Evolutionary conservation across 2,797 vertebrate species (phyloP).

Genomic region (Acipenser transmontanus): DNA sequence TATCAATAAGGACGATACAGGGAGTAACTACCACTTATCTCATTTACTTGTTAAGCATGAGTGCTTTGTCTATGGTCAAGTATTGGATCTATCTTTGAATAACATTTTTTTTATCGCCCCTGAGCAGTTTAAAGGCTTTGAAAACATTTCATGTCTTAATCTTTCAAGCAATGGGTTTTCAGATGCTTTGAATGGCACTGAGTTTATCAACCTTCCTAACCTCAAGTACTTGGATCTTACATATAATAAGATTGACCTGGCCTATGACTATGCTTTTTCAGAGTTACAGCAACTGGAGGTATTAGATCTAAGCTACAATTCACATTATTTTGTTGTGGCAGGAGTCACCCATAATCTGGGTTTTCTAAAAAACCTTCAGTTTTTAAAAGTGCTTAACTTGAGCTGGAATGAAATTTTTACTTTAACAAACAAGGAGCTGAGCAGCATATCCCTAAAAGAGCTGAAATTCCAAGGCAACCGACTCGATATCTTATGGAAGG

Average conservation of each 20-base stretch:
- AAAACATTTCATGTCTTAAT: conserved; percentile 68
- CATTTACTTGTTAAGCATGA: conserved; percentile 51
- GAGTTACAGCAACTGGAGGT: conserved; percentile 54
- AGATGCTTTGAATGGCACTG: conserved; percentile 57
- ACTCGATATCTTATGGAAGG: conserved; percentile 61
- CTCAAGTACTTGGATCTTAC: conserved; percentile 73
- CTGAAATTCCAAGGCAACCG: conserved; percentile 58
- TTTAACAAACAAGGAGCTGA: conserved; percentile 53
- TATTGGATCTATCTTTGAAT: conserved; percentile 67
- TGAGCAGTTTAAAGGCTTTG: conserved; percentile 52
- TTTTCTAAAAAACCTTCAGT: conserved; percentile 59
- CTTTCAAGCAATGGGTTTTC: conserved; percentile 68
- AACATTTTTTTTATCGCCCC: conserved; percentile 67
- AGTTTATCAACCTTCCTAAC: conserved; percentile 53
- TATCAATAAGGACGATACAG: conserved; percentile 7
- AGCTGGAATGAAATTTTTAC: conserved; percentile 61
- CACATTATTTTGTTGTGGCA: conserved; percentile 61
- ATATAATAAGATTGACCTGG: conserved; percentile 65
- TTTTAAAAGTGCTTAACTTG: conserved; percentile 66
- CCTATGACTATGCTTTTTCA: conserved; percentile 55
- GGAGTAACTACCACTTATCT: conserved; percentile 21
- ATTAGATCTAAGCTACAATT: conserved; percentile 65
- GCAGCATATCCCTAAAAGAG: conserved; percentile 58
- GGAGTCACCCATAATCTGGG: conserved; percentile 58
- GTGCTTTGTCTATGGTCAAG: conserved; percentile 57